Conservation (phyloP, 2,113 vertebrate species). For the Dascyllus trimaculatus region DNA sequence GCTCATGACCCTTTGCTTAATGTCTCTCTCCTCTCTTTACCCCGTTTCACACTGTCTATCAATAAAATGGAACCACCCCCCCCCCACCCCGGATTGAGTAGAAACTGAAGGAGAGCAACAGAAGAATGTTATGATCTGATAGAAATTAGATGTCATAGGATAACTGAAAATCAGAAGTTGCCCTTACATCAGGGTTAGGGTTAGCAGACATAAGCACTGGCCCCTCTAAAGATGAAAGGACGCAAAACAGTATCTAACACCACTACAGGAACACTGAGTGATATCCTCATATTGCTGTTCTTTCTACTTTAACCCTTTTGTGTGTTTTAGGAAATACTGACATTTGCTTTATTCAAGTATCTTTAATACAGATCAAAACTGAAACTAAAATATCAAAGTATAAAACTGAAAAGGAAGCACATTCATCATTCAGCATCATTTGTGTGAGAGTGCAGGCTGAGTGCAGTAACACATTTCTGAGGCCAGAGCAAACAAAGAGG, state of each 20-base stretch:
- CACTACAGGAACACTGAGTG: no score
- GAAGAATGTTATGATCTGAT: no score
- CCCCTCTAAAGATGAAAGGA: no score
- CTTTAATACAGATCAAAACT: constrained; percentile 27
- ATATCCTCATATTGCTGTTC: no score
- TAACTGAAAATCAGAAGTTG: neutral
- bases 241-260: no score
- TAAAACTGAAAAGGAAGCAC: constrained; percentile 9
- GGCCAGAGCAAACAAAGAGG: constrained; percentile 52
- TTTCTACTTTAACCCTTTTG: no score
- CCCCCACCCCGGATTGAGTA: neutral
- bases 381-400: constrained; percentile 22
- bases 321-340: no score
- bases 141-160: no score
- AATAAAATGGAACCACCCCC: no score
- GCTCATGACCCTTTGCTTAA: no score
- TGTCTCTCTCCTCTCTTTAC: no score
- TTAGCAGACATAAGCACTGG: neutral
- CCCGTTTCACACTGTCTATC: no score
- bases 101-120: neutral
- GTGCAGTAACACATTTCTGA: constrained; percentile 32
- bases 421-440: constrained; percentile 40
- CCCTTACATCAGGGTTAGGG: neutral
- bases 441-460: constrained; percentile 35
- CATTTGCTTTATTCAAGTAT: constrained; percentile 9